These are phyloP conservation scores for Leptinotarsa defecta DNA, from an alignment of 1,140 invertebrate genomes.

Conservation along the genomic window DNA sequence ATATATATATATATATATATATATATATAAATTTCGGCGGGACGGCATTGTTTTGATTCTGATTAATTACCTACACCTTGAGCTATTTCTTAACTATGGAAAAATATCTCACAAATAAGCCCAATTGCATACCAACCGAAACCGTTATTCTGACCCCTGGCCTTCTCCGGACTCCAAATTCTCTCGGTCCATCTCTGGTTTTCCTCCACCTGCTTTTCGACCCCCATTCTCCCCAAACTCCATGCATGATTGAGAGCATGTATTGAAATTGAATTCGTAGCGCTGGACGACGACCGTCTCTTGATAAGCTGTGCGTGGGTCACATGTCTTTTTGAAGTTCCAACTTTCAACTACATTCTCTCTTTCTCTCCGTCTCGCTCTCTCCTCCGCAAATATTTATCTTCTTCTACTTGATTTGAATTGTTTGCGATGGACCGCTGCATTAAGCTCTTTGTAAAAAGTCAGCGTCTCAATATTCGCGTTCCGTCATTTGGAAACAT, in stretches of 20 bases:
- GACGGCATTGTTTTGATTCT: no score
- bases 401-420: slow-evolving; percentile 43
- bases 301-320: slow-evolving; percentile 39
- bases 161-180: no score
- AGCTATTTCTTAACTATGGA: no score
- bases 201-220: slow-evolving; percentile 30
- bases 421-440: slow-evolving; percentile 39
- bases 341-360: slow-evolving; percentile 34
- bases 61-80: no score
- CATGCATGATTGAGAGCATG: slow-evolving; percentile 56
- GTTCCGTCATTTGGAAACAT: neutral
- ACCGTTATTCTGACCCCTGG: no score
- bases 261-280: slow-evolving; percentile 57
- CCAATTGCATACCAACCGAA: no score
- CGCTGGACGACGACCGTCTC: slow-evolving; percentile 33
- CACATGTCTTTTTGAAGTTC: slow-evolving; percentile 42
- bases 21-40: no score
- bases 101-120: no score
- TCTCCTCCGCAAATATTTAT: slow-evolving; percentile 40
- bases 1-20: no score
- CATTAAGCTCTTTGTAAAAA: slow-evolving; percentile 29
- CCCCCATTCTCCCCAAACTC: slow-evolving; percentile 42
- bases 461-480: neutral
- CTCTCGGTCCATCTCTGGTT: neutral
- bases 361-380: slow-evolving; percentile 13